phyloP scores from a whole-genome alignment of 2,797 vertebrate species.

The Paguma larvata region DNA sequence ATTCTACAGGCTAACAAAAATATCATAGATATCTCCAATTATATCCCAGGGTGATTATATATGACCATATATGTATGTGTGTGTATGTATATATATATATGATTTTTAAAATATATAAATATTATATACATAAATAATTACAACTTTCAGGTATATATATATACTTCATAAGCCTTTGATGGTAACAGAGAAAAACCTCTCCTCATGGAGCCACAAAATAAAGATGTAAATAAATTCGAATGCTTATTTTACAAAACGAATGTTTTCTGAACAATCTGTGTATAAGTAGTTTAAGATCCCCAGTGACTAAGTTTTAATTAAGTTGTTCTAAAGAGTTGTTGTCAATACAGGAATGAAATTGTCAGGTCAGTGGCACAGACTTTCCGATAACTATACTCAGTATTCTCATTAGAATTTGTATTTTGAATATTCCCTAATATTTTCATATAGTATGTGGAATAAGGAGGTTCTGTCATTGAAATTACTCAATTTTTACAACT shows the following conservation, averaged over 20 bases:
- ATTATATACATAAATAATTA: neutral
- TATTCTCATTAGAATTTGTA: conserved; percentile 50
- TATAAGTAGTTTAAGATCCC: neutral
- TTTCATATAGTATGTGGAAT: neutral
- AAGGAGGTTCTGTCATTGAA: conserved; percentile 45
- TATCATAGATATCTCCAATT: neutral
- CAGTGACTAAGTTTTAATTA: conserved; percentile 6
- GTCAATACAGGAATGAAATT: neutral
- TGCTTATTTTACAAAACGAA: neutral
- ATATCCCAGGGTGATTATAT: neutral
- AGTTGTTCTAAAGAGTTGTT: neutral
- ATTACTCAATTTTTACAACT: conserved; percentile 69
- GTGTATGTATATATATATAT: neutral
- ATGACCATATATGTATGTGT: neutral
- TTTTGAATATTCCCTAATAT: conserved; percentile 46
- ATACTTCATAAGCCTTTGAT: conserved; percentile 11
- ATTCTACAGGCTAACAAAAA: conserved; percentile 33
- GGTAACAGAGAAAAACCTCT: neutral
- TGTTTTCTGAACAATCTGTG: conserved; percentile 35
- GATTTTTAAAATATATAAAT: neutral
- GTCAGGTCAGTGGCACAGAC: neutral
- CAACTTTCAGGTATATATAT: neutral
- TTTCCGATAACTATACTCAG: neutral
- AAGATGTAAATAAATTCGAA: conserved; percentile 14
- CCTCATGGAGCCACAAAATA: neutral